Conservation (phyloP, 2,797 vertebrate genomes). For the Falco rusticolus region DNA sequence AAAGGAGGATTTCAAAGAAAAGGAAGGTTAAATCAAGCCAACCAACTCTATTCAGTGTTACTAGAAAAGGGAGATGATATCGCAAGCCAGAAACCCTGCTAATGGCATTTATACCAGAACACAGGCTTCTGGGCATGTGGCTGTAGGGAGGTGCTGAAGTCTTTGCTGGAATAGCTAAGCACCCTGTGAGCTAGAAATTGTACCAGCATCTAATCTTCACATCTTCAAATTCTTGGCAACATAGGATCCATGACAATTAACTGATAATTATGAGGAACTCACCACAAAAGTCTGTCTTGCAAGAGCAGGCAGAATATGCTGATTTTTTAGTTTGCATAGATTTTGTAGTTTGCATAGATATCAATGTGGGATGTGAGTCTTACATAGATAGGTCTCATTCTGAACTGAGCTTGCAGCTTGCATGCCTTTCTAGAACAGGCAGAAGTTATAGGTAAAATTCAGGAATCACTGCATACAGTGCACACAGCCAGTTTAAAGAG, state of each 20-base stretch:
- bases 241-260: background rate
- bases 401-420: background rate
- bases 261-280: slow-evolving; percentile 30
- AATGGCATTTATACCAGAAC: background rate
- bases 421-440: background rate
- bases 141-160: background rate
- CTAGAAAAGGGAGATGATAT: background rate
- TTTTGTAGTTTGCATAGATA: slow-evolving; percentile 29
- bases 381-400: background rate
- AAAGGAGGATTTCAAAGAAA: background rate
- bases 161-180: background rate
- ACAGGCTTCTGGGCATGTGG: background rate
- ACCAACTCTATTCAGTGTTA: background rate
- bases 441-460: background rate
- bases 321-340: slow-evolving; percentile 27
- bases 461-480: background rate
- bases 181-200: background rate
- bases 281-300: slow-evolving; percentile 25
- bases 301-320: slow-evolving; percentile 29
- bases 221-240: slow-evolving; percentile 37
- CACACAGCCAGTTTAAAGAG: background rate
- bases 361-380: background rate
- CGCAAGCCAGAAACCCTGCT: background rate
- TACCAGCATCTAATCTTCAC: background rate
- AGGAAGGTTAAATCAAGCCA: background rate